Percentiles rank a stretch among this genome's conserved stretches.
Evolutionary conservation across 2,888 invertebrate species (phyloP).

Genomic region (Pseudococcus viburni): DNA sequence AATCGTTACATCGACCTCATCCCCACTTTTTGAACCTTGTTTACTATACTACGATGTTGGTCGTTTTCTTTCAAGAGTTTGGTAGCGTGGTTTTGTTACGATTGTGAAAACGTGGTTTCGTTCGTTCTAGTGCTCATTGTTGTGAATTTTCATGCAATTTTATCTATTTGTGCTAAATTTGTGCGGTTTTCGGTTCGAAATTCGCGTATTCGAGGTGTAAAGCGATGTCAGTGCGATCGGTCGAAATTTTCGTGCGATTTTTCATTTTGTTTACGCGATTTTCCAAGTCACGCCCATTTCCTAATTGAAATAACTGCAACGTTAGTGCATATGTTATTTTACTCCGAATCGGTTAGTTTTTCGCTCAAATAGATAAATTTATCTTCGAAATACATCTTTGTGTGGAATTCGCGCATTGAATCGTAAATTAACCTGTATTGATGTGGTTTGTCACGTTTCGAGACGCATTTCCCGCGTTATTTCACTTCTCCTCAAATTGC

Average conservation of each 20-base stretch:
- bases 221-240: neutral
- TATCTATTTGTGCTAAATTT: neutral
- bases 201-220: neutral
- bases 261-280: constrained; percentile 1
- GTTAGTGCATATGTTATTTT: constrained; percentile 53
- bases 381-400: neutral
- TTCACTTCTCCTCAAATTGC: neutral
- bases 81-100: constrained; percentile 46
- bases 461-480: constrained; percentile 39
- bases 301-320: constrained; percentile 19
- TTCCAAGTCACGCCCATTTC: constrained; percentile 53
- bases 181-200: neutral
- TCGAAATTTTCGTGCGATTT: constrained; percentile 7
- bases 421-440: neutral
- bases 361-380: neutral
- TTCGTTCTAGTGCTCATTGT: constrained; percentile 22
- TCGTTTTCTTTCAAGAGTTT: constrained; percentile 59
- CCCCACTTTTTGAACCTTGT: constrained; percentile 59
- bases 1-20: constrained; percentile 61
- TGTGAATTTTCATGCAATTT: constrained; percentile 42
- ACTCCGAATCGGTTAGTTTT: neutral
- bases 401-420: constrained; percentile 10
- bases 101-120: constrained; percentile 25
- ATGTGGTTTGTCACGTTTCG: neutral
- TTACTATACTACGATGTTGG: constrained; percentile 59